A percentile compares a stretch with the other conserved stretches of the same genome.
These are phyloP conservation scores for Elysia chlorotica DNA, from an alignment of 1,140 invertebrate genomes.

Conservation along the genomic window DNA sequence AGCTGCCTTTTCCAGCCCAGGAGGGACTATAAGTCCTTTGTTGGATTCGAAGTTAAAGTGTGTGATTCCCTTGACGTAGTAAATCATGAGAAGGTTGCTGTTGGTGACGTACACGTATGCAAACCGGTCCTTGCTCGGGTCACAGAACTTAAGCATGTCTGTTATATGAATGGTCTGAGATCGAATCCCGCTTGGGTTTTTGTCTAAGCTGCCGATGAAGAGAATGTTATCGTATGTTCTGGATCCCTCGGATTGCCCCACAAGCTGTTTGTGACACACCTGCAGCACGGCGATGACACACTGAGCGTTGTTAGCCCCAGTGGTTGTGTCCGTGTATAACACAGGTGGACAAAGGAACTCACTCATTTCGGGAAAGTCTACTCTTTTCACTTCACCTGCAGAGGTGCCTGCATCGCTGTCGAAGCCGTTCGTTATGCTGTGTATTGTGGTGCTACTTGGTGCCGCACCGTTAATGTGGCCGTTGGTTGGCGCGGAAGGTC, in stretches of 20 bases:
- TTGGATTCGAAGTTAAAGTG: conserved; percentile 34
- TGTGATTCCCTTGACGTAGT: conserved; percentile 38
- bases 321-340: conserved; percentile 18
- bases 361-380: conserved; percentile 34
- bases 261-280: conserved; percentile 21
- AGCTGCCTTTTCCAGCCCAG: conserved; percentile 36
- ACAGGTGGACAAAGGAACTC: conserved; percentile 36
- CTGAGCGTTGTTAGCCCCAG: conserved; percentile 15
- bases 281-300: conserved; percentile 36
- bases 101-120: conserved; percentile 28
- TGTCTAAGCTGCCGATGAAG: neutral
- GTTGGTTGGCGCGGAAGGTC: conserved; percentile 8
- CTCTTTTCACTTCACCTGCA: conserved; percentile 16
- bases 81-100: conserved; percentile 34
- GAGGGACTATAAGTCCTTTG: conserved; percentile 32
- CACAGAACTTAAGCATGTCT: conserved; percentile 32
- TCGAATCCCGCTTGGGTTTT: neutral
- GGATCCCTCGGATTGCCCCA: neutral
- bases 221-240: neutral
- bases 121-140: conserved; percentile 36
- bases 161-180: conserved; percentile 27
- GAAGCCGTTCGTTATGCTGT: too few relatives aligned
- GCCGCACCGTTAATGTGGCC: too few relatives aligned
- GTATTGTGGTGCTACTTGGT: too few relatives aligned
- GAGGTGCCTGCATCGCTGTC: too few relatives aligned